A percentile compares a stretch with the other conserved stretches of the same genome.
Conservation (phyloP, 2,888 invertebrate species). For the Siphlonurus alternatus region DNA sequence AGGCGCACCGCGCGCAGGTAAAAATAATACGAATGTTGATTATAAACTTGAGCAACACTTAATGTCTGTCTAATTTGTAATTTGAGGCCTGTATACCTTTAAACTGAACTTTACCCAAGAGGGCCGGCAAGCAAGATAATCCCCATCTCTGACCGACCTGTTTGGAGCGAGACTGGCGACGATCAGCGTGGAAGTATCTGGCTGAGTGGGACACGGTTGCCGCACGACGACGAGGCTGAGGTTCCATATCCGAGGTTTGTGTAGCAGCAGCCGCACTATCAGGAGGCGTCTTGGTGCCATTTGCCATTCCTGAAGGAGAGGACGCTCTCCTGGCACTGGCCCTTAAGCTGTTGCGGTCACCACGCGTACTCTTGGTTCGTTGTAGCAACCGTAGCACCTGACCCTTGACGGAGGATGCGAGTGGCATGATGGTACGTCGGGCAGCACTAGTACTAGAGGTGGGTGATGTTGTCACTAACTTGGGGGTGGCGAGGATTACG, state of each 20-base stretch:
- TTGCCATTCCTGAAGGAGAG: background rate
- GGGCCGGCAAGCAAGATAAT: background rate
- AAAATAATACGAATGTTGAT: too few relatives aligned
- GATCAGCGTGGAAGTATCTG: background rate
- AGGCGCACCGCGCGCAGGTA: too few relatives aligned
- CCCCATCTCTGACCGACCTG: background rate
- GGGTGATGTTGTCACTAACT: background rate
- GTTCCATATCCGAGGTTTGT: constrained; percentile 8
- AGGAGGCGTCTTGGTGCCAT: constrained; percentile 9
- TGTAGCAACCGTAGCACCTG: constrained; percentile 39
- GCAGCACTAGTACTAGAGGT: constrained; percentile 1
- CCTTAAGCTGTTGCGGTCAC: background rate
- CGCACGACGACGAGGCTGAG: background rate
- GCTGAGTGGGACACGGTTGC: constrained; percentile 1
- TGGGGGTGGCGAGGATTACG: background rate
- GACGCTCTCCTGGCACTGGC: background rate
- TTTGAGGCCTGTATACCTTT: too few relatives aligned
- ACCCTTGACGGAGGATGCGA: constrained; percentile 40
- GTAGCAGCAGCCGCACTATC: constrained; percentile 7
- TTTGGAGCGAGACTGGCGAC: background rate
- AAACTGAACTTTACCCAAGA: background rate
- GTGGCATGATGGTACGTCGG: constrained; percentile 20
- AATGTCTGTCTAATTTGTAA: too few relatives aligned
- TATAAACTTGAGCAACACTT: too few relatives aligned
- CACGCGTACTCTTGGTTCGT: constrained; percentile 8